Conservation (phyloP, 2,888 invertebrate species). For the Diarsia brunnea region DNA sequence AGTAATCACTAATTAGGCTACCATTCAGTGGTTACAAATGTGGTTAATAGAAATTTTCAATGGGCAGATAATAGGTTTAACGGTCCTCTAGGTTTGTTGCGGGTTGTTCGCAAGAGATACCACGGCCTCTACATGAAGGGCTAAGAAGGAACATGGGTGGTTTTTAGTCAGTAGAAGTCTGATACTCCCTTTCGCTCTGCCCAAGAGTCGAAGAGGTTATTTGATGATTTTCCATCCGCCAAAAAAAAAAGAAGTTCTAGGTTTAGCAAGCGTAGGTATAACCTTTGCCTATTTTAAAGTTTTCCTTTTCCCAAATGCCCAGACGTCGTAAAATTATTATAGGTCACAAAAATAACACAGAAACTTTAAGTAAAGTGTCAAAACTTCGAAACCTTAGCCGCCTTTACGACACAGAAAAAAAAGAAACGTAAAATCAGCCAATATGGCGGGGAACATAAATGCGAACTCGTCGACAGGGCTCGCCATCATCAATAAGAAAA, state of each 20-base stretch:
- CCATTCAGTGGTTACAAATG: too few relatives aligned
- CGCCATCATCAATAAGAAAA: conserved; percentile 70
- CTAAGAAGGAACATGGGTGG: too few relatives aligned
- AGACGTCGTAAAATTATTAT: background rate
- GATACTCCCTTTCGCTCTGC: too few relatives aligned
- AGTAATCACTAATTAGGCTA: background rate
- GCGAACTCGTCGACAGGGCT: conserved; percentile 31
- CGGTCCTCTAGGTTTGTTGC: too few relatives aligned
- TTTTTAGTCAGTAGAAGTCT: too few relatives aligned
- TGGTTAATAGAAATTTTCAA: background rate
- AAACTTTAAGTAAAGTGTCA: conserved; percentile 2
- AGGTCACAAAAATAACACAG: conserved; percentile 12
- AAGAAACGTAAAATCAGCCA: conserved; percentile 28
- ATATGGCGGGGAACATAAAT: conserved; percentile 41
- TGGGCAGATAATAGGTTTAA: background rate
- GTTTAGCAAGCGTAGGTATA: background rate
- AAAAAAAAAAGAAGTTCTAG: too few relatives aligned
- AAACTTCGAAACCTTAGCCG: conserved; percentile 24
- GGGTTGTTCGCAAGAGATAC: too few relatives aligned
- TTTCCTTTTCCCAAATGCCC: background rate
- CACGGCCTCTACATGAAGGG: too few relatives aligned
- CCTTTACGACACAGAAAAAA: conserved; percentile 7
- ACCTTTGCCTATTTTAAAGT: background rate
- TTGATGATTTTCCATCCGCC: too few relatives aligned
- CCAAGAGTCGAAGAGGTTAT: too few relatives aligned